Evolutionary conservation across 2,113 vertebrate species (phyloP).

Genomic region (Oreochromis tanganicae): DNA sequence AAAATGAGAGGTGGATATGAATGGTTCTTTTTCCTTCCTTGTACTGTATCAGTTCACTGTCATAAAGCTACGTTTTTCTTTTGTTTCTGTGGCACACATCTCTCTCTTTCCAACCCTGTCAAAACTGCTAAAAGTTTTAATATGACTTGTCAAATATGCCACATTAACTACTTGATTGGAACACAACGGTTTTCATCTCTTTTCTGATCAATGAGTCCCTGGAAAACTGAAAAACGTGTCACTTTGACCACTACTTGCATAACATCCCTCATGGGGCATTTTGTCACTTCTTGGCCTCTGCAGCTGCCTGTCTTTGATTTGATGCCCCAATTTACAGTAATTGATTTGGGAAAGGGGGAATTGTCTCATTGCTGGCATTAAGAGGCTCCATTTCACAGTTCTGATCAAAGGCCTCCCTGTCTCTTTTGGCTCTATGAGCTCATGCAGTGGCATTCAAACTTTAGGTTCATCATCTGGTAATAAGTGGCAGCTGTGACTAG

Average conservation of each 20-base stretch:
- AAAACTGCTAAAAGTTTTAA: background rate
- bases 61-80: background rate
- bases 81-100: background rate
- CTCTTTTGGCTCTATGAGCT: conserved; percentile 44
- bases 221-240: background rate
- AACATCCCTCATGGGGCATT: background rate
- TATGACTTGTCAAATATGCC: background rate
- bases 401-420: conserved; percentile 49
- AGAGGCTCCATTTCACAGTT: conserved; percentile 31
- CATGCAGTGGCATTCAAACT: conserved; percentile 48
- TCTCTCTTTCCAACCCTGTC: background rate
- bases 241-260: background rate
- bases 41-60: background rate
- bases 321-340: conserved; percentile 25
- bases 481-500: conserved; percentile 52
- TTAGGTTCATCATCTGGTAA: conserved; percentile 28
- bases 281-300: conserved; percentile 1
- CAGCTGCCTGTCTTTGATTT: conserved; percentile 32
- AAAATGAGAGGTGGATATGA: background rate
- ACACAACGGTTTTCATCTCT: background rate
- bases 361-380: conserved; percentile 55
- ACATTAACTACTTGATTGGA: background rate
- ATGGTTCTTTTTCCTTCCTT: background rate
- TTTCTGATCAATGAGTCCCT: background rate
- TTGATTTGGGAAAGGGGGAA: conserved; percentile 40